phyloP scores from a whole-genome alignment of 2,113 vertebrate genomes.

The Microcebus jonahi region DNA sequence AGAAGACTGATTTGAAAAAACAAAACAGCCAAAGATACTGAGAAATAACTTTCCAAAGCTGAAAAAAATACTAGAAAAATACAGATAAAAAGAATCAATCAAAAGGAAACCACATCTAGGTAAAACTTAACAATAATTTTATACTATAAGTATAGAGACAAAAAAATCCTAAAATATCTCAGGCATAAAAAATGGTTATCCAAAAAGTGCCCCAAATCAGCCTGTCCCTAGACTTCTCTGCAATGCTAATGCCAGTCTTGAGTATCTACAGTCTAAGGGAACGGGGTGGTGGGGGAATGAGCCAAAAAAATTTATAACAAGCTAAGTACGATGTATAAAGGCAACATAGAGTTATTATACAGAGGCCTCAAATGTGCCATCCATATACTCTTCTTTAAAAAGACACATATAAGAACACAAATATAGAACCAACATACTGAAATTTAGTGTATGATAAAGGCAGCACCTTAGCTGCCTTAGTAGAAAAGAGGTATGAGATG shows the following conservation, averaged over 20 bases:
- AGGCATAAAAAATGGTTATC: not conserved
- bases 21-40: not conserved
- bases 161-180: not conserved
- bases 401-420: not conserved
- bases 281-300: not conserved
- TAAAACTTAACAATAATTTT: not conserved
- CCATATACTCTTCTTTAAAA: not conserved
- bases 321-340: not conserved
- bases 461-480: not conserved
- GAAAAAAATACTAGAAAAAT: not conserved
- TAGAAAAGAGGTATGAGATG: not conserved
- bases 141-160: not conserved
- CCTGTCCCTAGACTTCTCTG: not conserved
- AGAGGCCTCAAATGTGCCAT: not conserved
- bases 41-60: not conserved
- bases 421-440: not conserved
- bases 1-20: not conserved
- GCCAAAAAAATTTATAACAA: not conserved
- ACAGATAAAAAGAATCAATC: not conserved
- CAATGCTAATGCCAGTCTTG: not conserved
- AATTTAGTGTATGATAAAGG: not conserved
- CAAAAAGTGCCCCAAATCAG: not conserved
- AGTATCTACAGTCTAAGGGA: not conserved
- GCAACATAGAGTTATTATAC: not conserved
- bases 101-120: not conserved